Conservation (phyloP, 2,797 vertebrate species). For the Benthosema pterotum region DNA sequence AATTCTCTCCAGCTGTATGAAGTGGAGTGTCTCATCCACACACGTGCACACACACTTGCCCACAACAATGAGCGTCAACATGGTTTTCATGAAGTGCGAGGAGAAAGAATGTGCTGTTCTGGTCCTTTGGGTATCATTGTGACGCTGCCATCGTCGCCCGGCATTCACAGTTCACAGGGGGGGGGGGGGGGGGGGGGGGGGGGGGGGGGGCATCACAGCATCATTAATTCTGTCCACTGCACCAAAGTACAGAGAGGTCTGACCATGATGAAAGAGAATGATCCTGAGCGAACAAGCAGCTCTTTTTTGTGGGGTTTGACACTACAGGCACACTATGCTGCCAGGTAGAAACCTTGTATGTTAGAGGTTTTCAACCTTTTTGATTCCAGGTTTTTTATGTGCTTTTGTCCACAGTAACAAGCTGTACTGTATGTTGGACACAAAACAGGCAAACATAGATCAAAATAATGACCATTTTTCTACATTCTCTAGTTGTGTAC, state of each 20-base stretch:
- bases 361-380: no score
- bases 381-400: no score
- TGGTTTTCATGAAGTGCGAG: constrained; percentile 3
- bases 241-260: constrained; percentile 6
- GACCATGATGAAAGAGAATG: constrained; percentile 19
- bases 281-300: constrained; percentile 33
- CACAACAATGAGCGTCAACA: constrained; percentile 13
- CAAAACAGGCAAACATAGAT: no score
- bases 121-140: neutral
- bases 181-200: no score
- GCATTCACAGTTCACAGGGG: neutral
- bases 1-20: constrained; percentile 19
- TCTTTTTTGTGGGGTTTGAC: constrained; percentile 46
- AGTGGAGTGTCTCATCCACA: constrained; percentile 15
- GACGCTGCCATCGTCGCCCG: neutral
- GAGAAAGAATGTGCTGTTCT: neutral
- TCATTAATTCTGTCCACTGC: constrained; percentile 7
- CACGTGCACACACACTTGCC: constrained; percentile 24
- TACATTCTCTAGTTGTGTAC: no score
- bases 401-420: no score
- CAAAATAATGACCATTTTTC: no score
- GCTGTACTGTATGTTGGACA: no score
- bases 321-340: constrained; percentile 11
- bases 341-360: no score
- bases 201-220: neutral